Evolutionary conservation across 2,797 vertebrate genomes (phyloP), one percentile per base, ranked within the genome.

Genomic region (Sebastes vulpes): DNA sequence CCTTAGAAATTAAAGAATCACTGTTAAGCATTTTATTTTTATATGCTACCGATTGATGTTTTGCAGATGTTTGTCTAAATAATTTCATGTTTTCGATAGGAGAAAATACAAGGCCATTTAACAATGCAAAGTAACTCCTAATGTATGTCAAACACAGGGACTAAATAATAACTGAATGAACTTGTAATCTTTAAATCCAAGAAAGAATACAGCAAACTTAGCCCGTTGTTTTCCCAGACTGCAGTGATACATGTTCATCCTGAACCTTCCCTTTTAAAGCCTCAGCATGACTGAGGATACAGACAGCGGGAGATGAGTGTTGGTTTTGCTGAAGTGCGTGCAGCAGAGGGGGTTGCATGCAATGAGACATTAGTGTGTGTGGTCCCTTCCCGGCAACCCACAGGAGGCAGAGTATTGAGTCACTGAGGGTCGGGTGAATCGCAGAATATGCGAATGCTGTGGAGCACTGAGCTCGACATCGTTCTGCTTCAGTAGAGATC

Each of bases 401-500:
- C 68, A 53, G 70, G 50, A 76, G 61, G 56, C 3, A 14, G 52
- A 65, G 66, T 20, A 26, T 53, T 23, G 75, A 81, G 65, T 68
- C 71, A 59, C 66, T 65, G 48, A 65, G 67, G 63, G 18, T 18
- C 3, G 32, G 31, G 11, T 35, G 69, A 77, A 29, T 32, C 11
- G 14, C n/a, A 61, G 75, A 28, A 59, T 65, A 28, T 21, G 52
- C 42, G 65, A 69, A 35, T 12, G 21, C 77, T 77, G 20, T 1
- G 2, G 38, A 80, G 48, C 35, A 38, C 16, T 14, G 23, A 61
- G 72, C 73, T 70, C 12, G 10, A 6, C 56, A 26, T 42, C 9
- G 23, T 83, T 83, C 70, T 58, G 65, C 72, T 75, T 83, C 74
- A 56, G 75, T 65, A 57, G 56, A 65, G 63, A 65, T 75, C 42